Evolutionary conservation across 2,888 invertebrate genomes (phyloP).

Genomic region (Cantharis nigra): DNA sequence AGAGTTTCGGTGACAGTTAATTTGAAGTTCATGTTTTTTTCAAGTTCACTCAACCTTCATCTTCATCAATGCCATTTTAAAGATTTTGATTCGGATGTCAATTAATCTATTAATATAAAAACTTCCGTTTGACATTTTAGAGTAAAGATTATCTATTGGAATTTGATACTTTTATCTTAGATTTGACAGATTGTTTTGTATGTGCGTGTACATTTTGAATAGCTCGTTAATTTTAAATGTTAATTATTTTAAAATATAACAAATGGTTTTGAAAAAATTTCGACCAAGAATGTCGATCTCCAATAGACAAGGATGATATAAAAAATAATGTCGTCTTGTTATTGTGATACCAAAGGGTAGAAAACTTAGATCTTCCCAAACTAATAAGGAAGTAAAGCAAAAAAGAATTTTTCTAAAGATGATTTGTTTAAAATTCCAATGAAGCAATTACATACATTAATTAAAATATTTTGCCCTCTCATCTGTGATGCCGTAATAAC

Average conservation of each 20-base stretch:
- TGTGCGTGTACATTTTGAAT: conserved; percentile 3
- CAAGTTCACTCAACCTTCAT: conserved; percentile 35
- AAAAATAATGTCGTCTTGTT: not conserved
- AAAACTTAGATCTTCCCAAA: not conserved
- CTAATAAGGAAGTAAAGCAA: not conserved
- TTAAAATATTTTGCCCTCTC: conserved; percentile 31
- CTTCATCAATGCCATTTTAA: conserved; percentile 37
- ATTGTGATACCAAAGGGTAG: not conserved
- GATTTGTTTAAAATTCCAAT: conserved; percentile 11
- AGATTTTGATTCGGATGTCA: conserved; percentile 44
- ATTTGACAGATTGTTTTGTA: conserved; percentile 20
- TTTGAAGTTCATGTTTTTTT: conserved; percentile 33
- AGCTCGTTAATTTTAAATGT: conserved; percentile 21
- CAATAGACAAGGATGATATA: not conserved
- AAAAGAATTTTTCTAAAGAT: not conserved
- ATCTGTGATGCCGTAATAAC: conserved; percentile 23
- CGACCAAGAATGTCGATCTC: not conserved
- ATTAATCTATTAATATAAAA: conserved; percentile 39
- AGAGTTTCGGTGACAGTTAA: conserved; percentile 32
- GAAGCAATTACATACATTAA: conserved; percentile 28
- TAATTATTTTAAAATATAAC: conserved; percentile 14
- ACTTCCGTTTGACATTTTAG: conserved; percentile 21
- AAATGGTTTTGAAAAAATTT: conserved; percentile 10
- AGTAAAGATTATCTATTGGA: conserved; percentile 16
- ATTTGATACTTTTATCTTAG: conserved; percentile 23